These are phyloP conservation scores for Sterrhoptilus dennistouni DNA, from an alignment of 2,113 vertebrate genomes.

Conservation along the genomic window DNA sequence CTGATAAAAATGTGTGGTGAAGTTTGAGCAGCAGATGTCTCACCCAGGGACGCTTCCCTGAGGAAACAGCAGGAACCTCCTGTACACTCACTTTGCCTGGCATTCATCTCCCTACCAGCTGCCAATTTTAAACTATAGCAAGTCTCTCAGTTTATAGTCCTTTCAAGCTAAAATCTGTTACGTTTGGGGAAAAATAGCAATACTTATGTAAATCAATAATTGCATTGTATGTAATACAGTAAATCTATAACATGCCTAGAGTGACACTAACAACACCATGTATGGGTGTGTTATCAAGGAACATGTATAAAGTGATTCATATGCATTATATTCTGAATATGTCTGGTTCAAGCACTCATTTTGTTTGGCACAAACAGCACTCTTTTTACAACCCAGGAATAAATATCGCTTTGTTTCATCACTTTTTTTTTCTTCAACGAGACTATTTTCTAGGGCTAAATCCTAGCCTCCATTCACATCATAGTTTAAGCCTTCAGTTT, in stretches of 20 bases:
- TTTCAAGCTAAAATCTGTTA: constrained; percentile 79
- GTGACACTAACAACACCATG: constrained; percentile 48
- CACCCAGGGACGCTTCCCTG: constrained; percentile 85
- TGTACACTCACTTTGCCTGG: constrained; percentile 88
- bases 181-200: constrained; percentile 67
- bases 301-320: constrained; percentile 15
- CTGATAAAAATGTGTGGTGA: constrained; percentile 86
- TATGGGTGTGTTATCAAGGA: constrained; percentile 23
- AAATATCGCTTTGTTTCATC: constrained; percentile 47
- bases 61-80: constrained; percentile 90
- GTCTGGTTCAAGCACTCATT: constrained; percentile 43
- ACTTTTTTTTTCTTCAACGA: constrained; percentile 2
- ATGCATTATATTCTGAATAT: constrained; percentile 32
- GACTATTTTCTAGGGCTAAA: constrained; percentile 4
- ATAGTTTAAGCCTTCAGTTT: background rate
- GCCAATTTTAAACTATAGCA: constrained; percentile 84
- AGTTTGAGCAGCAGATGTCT: constrained; percentile 93
- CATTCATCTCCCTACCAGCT: constrained; percentile 93
- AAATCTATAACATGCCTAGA: constrained; percentile 69
- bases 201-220: constrained; percentile 78
- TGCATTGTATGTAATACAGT: constrained; percentile 65
- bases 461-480: background rate
- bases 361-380: constrained; percentile 52
- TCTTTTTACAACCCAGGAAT: constrained; percentile 35
- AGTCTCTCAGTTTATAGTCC: constrained; percentile 75